Percentiles rank a stretch among this genome's conserved stretches.
Conservation (phyloP, 53 echinoderm and acorn worm genomes). For the Zoroaster sp. region DNA sequence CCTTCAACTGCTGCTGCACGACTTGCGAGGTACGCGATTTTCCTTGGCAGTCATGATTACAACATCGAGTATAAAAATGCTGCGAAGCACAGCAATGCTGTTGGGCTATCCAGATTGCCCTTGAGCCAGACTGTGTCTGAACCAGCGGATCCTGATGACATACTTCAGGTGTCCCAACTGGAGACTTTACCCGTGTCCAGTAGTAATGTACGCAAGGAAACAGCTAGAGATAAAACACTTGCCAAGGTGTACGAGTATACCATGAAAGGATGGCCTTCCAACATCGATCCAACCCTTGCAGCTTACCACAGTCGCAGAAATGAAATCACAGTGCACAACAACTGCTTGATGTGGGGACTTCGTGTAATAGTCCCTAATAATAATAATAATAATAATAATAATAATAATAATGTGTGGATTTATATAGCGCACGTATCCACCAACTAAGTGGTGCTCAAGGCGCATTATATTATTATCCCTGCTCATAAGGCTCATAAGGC, state of each 20-base stretch:
- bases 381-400: too few species aligned
- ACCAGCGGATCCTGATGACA: background rate
- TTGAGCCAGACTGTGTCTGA: background rate
- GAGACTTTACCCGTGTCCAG: conserved; percentile 57
- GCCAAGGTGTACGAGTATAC: conserved; percentile 48
- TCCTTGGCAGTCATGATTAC: conserved; percentile 19
- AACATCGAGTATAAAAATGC: conserved; percentile 36
- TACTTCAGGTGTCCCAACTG: conserved; percentile 1
- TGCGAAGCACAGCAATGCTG: conserved; percentile 10
- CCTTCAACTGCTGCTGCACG: conserved; percentile 30
- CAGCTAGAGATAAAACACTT: conserved; percentile 7
- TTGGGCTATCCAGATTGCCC: conserved; percentile 18
- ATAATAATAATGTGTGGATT: too few species aligned
- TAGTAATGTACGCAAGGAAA: conserved; percentile 12
- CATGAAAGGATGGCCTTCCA: conserved; percentile 55
- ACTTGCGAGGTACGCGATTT: conserved; percentile 27
- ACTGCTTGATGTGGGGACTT: conserved; percentile 62
- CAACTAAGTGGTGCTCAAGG: too few species aligned
- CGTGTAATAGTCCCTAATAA: conserved; percentile 64
- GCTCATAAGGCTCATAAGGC: too few species aligned
- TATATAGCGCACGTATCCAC: too few species aligned
- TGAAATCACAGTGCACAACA: conserved; percentile 45
- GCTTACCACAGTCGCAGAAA: conserved; percentile 34
- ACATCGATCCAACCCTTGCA: too few species aligned
- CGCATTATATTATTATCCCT: too few species aligned